Conservation (phyloP, 2,888 invertebrate species). For the Hydroisotoma schaefferi region DNA sequence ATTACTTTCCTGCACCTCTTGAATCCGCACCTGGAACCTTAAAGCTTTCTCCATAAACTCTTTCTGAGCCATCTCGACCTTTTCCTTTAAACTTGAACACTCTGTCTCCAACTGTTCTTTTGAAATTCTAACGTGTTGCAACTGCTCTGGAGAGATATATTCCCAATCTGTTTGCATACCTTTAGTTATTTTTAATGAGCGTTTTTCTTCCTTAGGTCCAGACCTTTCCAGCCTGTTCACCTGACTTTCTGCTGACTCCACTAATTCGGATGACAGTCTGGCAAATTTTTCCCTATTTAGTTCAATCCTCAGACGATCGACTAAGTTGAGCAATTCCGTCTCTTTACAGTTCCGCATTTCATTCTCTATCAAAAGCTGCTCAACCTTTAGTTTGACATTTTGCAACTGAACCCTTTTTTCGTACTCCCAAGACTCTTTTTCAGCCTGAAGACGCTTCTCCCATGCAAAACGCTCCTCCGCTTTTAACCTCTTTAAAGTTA, state of each 20-base stretch:
- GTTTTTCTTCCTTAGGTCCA: no score
- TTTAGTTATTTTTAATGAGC: neutral
- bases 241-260: neutral
- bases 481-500: conserved; percentile 13
- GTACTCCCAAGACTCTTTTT: conserved; percentile 15
- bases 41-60: no score
- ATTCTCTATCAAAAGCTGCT: neutral
- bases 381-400: neutral
- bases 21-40: neutral
- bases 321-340: neutral
- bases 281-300: neutral
- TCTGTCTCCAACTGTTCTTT: conserved; percentile 1
- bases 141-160: neutral
- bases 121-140: neutral
- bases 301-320: neutral
- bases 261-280: neutral
- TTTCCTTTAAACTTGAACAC: neutral
- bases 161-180: neutral
- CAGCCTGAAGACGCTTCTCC: conserved; percentile 21
- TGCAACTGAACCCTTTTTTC: conserved; percentile 8
- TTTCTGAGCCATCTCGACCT: neutral
- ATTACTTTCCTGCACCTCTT: neutral
- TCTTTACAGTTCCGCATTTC: neutral
- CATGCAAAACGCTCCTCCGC: neutral
- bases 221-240: neutral